Percentiles rank a stretch among this genome's conserved stretches.
Evolutionary conservation across 2,113 vertebrate genomes (phyloP).

Genomic region (Aepyceros melampus): DNA sequence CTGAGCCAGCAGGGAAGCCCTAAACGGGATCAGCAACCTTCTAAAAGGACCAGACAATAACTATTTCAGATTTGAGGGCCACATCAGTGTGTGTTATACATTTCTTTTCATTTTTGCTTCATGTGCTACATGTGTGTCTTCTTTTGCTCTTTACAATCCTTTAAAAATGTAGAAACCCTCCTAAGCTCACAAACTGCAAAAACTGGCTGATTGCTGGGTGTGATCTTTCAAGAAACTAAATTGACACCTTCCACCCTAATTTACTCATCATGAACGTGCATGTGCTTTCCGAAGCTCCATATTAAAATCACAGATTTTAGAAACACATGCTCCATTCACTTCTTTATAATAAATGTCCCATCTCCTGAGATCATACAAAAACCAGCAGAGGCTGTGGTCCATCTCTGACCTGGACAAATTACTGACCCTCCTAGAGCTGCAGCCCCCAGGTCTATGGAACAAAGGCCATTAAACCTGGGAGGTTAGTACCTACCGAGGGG

Average conservation of each 20-base stretch:
- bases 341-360: neutral
- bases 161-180: neutral
- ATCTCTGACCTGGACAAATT: rapidly evolving
- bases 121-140: neutral
- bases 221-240: neutral
- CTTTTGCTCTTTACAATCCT: neutral
- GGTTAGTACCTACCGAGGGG: neutral
- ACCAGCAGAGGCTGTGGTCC: neutral
- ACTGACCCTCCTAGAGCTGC: neutral
- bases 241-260: neutral
- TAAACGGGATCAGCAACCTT: neutral
- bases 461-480: neutral
- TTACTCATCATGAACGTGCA: neutral
- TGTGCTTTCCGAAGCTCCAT: neutral
- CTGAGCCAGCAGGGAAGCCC: neutral
- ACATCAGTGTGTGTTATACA: neutral
- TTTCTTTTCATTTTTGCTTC: neutral
- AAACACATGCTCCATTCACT: neutral
- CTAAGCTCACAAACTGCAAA: neutral
- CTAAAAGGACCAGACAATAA: neutral
- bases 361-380: neutral
- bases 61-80: neutral
- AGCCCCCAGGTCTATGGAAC: rapidly evolving
- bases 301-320: neutral
- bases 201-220: neutral